These are phyloP conservation scores for Enteromius anoplus DNA, from an alignment of 2,797 vertebrate genomes.

Conservation along the genomic window DNA sequence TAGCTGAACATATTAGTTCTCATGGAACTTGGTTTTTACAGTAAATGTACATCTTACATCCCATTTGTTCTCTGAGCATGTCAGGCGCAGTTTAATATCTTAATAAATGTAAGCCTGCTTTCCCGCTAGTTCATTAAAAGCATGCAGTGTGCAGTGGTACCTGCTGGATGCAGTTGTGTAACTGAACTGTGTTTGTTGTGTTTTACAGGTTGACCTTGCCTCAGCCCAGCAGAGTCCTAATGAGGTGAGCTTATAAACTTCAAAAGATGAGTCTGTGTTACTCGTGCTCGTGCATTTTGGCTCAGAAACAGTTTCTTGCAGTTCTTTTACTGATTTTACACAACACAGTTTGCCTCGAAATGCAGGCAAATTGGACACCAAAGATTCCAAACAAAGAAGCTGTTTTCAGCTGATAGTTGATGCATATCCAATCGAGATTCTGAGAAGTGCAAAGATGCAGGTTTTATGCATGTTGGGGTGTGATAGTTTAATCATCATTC, in stretches of 20 bases:
- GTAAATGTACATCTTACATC: not conserved
- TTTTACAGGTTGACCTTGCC: conserved; percentile 77
- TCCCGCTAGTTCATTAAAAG: conserved; percentile 41
- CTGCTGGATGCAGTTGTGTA: conserved; percentile 50
- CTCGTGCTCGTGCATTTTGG: not conserved
- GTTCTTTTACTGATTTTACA: not conserved
- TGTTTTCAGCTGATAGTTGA: not conserved
- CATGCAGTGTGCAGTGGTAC: conserved; percentile 19
- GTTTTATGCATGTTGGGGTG: not conserved
- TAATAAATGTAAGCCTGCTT: not conserved
- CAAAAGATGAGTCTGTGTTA: conserved; percentile 8
- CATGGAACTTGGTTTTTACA: not conserved
- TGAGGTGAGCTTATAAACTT: conserved; percentile 73
- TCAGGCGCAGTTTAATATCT: not conserved
- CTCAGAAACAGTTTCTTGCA: not conserved
- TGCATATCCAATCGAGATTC: not conserved
- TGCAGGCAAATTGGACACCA: not conserved
- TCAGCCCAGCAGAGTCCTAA: conserved; percentile 69
- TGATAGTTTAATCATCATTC: not conserved
- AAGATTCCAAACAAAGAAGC: not conserved
- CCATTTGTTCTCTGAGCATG: not conserved
- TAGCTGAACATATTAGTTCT: not conserved
- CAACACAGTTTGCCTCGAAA: not conserved
- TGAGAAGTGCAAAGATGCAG: not conserved
- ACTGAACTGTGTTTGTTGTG: conserved; percentile 56